Percentiles rank a stretch among this genome's conserved stretches.
Conservation (phyloP, 2,113 vertebrate genomes). For the Erpornis zantholeuca region DNA sequence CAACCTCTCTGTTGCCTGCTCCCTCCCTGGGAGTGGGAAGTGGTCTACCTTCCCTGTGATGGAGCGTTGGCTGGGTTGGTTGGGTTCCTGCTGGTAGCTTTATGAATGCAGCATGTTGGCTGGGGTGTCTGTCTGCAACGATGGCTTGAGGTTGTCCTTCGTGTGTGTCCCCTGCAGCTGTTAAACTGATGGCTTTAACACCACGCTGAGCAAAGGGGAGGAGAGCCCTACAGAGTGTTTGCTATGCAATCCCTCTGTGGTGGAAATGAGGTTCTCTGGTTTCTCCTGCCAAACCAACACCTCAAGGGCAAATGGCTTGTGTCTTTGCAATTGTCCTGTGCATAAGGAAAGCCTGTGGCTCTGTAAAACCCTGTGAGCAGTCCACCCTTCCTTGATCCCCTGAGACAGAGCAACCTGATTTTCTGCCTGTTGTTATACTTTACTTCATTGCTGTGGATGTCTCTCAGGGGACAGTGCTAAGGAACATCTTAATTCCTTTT, state of each 20-base stretch:
- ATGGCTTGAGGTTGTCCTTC: not conserved
- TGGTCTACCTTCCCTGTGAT: not conserved
- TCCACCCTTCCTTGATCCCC: not conserved
- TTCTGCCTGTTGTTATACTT: not conserved
- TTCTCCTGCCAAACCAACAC: not conserved
- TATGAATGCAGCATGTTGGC: not conserved
- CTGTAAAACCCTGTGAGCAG: fast-evolving
- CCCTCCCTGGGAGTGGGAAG: not conserved
- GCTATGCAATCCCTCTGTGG: not conserved
- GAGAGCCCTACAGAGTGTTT: not conserved
- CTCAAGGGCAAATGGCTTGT: not conserved
- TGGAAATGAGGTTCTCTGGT: not conserved
- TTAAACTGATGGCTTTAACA: not conserved
- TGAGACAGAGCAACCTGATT: fast-evolving
- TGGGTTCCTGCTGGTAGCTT: not conserved
- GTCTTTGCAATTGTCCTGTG: not conserved
- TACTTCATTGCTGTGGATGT: not conserved
- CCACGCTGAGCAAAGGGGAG: not conserved
- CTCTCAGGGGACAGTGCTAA: not conserved
- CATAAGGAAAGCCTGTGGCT: fast-evolving
- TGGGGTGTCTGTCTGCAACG: fast-evolving
- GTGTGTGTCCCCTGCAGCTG: not conserved
- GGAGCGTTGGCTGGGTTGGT: not conserved
- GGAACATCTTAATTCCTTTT: not conserved
- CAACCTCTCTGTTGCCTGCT: not conserved